Evolutionary conservation across 2,888 invertebrate species (phyloP).

Genomic region (Drosophila prolongata): DNA sequence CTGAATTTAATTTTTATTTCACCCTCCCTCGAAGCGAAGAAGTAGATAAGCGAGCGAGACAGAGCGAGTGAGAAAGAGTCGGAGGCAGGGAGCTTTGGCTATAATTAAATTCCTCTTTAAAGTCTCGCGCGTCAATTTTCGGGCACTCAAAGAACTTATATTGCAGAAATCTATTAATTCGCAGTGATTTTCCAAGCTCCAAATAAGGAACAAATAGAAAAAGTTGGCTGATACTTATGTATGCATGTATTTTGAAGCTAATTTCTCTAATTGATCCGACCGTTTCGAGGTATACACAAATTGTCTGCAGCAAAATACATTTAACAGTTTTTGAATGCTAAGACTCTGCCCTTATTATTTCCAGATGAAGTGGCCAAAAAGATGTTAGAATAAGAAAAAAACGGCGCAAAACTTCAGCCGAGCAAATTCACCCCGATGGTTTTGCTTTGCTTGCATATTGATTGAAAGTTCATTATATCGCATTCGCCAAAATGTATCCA

Average conservation of each 20-base stretch:
- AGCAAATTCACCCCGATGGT: constrained; percentile 10
- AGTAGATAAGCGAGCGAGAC: constrained; percentile 4
- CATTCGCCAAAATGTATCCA: constrained; percentile 19
- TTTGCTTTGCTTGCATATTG: constrained; percentile 24
- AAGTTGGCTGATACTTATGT: not conserved
- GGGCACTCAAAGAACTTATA: constrained; percentile 2
- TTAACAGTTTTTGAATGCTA: not conserved
- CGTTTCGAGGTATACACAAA: too few species aligned
- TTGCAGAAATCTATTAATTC: not conserved
- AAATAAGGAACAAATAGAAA: not conserved
- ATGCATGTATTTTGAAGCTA: too few species aligned
- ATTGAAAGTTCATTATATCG: constrained; percentile 42
- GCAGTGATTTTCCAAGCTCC: not conserved
- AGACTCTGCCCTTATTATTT: not conserved
- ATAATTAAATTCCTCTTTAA: constrained; percentile 76
- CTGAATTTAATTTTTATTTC: constrained; percentile 48
- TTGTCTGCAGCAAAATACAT: not conserved
- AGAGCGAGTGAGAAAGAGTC: constrained; percentile 3
- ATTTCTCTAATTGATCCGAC: too few species aligned
- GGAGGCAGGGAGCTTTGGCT: constrained; percentile 34
- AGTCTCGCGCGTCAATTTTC: constrained; percentile 41
- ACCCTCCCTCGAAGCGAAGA: constrained; percentile 22
- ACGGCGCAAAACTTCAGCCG: constrained; percentile 9
- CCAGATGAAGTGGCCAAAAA: constrained; percentile 12
- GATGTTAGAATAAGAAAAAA: constrained; percentile 15